Conservation (phyloP, 2,113 vertebrate species). For the Micronycteris hirsuta region DNA sequence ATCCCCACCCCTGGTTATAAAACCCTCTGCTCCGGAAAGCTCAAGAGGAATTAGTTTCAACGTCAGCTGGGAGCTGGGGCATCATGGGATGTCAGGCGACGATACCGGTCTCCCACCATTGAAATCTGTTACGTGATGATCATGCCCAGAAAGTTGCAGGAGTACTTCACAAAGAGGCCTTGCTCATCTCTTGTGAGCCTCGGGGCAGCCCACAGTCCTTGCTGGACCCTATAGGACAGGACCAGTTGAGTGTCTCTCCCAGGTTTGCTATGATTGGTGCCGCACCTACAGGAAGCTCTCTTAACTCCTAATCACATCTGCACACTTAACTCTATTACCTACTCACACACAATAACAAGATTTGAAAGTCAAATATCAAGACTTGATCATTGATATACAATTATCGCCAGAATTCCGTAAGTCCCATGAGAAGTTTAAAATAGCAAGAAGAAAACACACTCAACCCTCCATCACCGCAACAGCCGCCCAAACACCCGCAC, state of each 20-base stretch:
- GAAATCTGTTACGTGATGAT: neutral
- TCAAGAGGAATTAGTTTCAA: neutral
- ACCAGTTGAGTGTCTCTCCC: neutral
- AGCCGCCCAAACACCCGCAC: neutral
- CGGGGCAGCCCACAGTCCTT: neutral
- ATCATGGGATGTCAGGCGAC: neutral
- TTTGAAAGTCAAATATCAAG: no score
- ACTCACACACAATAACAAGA: neutral
- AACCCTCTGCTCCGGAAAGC: neutral
- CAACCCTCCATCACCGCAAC: neutral
- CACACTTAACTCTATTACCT: neutral
- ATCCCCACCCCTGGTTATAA: neutral
- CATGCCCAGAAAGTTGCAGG: neutral
- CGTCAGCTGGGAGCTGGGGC: neutral
- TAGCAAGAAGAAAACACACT: neutral
- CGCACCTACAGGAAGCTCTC: neutral
- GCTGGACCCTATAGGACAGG: neutral
- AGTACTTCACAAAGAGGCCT: neutral
- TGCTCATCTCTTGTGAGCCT: neutral
- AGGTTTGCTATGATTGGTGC: neutral
- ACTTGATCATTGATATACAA: no score
- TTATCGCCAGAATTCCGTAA: neutral
- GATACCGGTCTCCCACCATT: neutral
- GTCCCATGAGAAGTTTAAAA: neutral
- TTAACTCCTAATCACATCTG: neutral